Conservation (phyloP, 2,113 vertebrate species). For the Scytalopus superciliaris region DNA sequence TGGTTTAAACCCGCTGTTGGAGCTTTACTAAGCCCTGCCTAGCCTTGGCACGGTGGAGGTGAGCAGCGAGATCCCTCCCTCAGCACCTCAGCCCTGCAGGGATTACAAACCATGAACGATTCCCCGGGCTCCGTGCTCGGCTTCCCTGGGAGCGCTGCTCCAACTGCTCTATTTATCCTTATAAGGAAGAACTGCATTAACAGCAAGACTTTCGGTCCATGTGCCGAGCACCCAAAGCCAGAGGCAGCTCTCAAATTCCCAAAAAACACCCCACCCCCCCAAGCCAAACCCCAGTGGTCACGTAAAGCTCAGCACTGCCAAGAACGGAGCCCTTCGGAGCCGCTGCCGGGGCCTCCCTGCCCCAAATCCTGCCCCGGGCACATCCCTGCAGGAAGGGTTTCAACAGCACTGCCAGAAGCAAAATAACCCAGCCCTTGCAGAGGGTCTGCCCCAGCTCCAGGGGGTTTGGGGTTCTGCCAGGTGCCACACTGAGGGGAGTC, state of each 20-base stretch:
- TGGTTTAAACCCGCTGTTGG: background rate
- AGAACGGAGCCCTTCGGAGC: fast-evolving
- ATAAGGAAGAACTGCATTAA: background rate
- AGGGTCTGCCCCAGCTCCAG: fast-evolving
- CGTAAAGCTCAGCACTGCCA: fast-evolving
- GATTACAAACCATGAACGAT: fast-evolving
- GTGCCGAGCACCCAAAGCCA: background rate
- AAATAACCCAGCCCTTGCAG: fast-evolving
- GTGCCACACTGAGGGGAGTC: background rate
- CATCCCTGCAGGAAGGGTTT: fast-evolving
- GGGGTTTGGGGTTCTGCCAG: background rate
- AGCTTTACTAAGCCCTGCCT: background rate
- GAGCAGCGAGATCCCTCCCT: background rate
- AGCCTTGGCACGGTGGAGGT: fast-evolving
- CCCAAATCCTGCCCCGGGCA: fast-evolving
- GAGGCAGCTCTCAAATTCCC: background rate
- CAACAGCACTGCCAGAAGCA: fast-evolving
- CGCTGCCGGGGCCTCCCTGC: background rate
- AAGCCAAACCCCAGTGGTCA: fast-evolving
- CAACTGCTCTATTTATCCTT: background rate
- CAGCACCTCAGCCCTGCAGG: too few relatives aligned
- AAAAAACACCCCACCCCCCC: background rate
- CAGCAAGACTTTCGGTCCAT: background rate
- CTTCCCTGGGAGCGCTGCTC: background rate
- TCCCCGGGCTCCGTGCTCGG: background rate